Evolutionary conservation across 2,113 vertebrate genomes (phyloP).

Genomic region (Cephalopterus ornatus): DNA sequence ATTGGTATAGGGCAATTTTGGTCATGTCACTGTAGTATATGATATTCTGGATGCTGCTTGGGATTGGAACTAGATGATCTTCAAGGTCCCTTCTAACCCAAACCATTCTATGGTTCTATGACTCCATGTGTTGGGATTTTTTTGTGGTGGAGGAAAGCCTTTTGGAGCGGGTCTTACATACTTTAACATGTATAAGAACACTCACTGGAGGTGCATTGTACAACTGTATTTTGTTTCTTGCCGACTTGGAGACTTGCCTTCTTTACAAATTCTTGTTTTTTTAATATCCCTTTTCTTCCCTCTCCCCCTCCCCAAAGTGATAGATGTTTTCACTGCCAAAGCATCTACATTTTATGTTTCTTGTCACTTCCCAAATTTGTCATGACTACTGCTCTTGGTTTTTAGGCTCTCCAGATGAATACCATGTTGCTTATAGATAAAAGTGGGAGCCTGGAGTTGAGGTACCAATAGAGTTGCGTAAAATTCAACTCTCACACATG

Average conservation of each 20-base stretch:
- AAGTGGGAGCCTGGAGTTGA: neutral
- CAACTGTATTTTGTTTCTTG: neutral
- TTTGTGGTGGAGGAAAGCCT: neutral
- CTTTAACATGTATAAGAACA: neutral
- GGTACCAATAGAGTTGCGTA: neutral
- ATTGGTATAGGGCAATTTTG: neutral
- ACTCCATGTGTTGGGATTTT: neutral
- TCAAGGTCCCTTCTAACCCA: neutral
- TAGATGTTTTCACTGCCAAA: neutral
- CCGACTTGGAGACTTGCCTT: neutral
- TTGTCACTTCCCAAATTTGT: neutral
- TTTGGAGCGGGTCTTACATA: accelerated
- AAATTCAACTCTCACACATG: neutral
- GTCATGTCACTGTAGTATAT: neutral
- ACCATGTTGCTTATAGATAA: neutral
- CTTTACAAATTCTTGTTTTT: neutral
- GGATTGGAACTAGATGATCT: neutral
- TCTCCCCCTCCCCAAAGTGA: accelerated
- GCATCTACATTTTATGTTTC: neutral
- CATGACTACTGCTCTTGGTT: neutral
- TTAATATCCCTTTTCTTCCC: neutral
- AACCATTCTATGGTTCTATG: neutral
- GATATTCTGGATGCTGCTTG: neutral
- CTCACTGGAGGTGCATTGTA: neutral
- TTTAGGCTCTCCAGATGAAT: neutral